A percentile compares a stretch with the other conserved stretches of the same genome.
Conservation (phyloP, 2,888 invertebrate species). For the Epinotia demarniana region DNA sequence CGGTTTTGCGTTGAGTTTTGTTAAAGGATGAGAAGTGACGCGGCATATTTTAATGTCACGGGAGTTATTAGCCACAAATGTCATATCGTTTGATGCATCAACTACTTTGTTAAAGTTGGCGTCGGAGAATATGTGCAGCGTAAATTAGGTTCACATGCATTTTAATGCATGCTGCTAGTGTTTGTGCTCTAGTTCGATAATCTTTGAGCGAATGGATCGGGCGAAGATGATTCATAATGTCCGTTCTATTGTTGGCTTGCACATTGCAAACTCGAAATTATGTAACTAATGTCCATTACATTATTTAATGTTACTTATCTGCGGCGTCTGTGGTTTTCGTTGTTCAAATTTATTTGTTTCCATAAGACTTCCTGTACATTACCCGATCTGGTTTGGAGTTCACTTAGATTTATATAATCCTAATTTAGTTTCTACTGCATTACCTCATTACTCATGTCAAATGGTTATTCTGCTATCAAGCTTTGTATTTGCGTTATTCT, state of each 20-base stretch:
- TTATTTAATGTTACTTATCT: slow-evolving; percentile 58
- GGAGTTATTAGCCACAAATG: slow-evolving; percentile 76
- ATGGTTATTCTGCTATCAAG: slow-evolving; percentile 9
- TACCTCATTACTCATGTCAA: slow-evolving; percentile 38
- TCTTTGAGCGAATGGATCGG: slow-evolving; percentile 80
- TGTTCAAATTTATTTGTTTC: slow-evolving; percentile 44
- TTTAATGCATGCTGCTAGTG: slow-evolving; percentile 81
- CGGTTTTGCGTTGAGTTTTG: slow-evolving; percentile 69
- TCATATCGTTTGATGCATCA: slow-evolving; percentile 80
- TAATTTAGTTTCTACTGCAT: slow-evolving; percentile 34
- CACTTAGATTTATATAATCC: slow-evolving; percentile 43
- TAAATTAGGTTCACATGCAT: slow-evolving; percentile 83
- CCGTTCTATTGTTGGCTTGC: slow-evolving; percentile 80
- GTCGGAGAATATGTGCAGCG: slow-evolving; percentile 72
- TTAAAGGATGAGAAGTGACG: slow-evolving; percentile 58
- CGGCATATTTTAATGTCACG: slow-evolving; percentile 73
- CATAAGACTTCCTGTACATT: slow-evolving; percentile 44
- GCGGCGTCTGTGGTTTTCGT: slow-evolving; percentile 42
- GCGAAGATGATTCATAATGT: slow-evolving; percentile 80
- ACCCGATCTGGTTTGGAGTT: slow-evolving; percentile 36
- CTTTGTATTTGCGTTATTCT: neutral
- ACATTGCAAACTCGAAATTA: slow-evolving; percentile 73
- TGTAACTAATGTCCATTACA: slow-evolving; percentile 69
- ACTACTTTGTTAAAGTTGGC: slow-evolving; percentile 79
- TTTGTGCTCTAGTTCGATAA: slow-evolving; percentile 83